These are phyloP conservation scores for Pseudococcus jackbeardsleyi DNA, from an alignment of 2,888 invertebrate species.

Conservation along the genomic window DNA sequence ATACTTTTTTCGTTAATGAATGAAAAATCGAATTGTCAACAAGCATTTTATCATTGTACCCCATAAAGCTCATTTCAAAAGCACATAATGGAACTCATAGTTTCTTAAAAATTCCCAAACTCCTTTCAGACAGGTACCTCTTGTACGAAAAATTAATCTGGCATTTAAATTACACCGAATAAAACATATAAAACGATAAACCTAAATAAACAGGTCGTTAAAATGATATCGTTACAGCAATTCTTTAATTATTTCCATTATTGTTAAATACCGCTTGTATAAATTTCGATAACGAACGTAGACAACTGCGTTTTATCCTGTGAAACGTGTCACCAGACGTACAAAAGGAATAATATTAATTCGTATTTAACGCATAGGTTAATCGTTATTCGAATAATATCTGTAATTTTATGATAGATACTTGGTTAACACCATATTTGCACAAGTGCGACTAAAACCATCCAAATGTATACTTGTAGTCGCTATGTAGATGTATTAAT, in stretches of 20 bases:
- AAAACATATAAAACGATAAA: conserved; percentile 62
- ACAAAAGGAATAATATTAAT: conserved; percentile 57
- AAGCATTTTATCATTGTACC: not conserved
- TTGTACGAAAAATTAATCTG: conserved; percentile 21
- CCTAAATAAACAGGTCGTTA: conserved; percentile 64
- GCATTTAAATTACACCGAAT: conserved; percentile 30
- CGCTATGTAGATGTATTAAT: not conserved
- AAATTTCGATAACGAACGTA: conserved; percentile 65
- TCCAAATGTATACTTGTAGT: conserved; percentile 12
- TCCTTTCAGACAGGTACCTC: not conserved
- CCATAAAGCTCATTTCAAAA: not conserved
- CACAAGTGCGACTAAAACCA: conserved; percentile 56
- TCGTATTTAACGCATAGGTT: conserved; percentile 52
- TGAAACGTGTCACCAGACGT: conserved; percentile 62
- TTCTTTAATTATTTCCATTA: conserved; percentile 65
- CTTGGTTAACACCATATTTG: conserved; percentile 50
- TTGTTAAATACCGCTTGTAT: conserved; percentile 64
- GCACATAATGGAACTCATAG: not conserved
- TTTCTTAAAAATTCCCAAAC: not conserved
- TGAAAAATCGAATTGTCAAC: too few species aligned
- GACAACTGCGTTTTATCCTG: conserved; percentile 58
- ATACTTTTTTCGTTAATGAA: too few species aligned
- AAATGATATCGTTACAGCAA: conserved; percentile 63
- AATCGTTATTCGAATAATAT: conserved; percentile 57
- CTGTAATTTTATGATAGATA: conserved; percentile 54